phyloP scores from a whole-genome alignment of 1,140 invertebrate genomes.

The Belonocnema kinseyi region DNA sequence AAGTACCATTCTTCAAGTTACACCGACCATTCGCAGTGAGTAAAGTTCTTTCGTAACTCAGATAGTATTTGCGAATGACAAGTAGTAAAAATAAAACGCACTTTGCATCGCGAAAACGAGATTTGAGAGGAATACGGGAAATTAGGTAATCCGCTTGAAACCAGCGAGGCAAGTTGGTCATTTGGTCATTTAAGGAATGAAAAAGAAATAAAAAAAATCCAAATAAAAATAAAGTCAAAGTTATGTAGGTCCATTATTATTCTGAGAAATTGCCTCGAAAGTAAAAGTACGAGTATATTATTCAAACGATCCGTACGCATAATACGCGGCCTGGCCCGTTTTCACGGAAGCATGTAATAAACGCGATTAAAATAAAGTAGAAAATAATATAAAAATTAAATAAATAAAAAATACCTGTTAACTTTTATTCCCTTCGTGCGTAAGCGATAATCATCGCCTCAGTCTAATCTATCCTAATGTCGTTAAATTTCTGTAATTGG shows the following conservation, averaged over 20 bases:
- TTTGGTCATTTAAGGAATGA: neutral
- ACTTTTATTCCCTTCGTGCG: slow-evolving; percentile 50
- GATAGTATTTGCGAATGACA: slow-evolving; percentile 31
- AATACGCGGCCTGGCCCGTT: slow-evolving; percentile 32
- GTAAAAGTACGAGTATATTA: slow-evolving; percentile 4
- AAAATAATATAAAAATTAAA: too few species aligned
- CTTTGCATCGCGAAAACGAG: slow-evolving; percentile 1
- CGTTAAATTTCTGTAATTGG: slow-evolving; percentile 53
- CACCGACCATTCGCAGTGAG: slow-evolving; percentile 72
- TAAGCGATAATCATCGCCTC: slow-evolving; percentile 57
- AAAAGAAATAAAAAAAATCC: neutral
- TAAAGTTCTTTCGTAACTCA: slow-evolving; percentile 48
- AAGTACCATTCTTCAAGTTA: slow-evolving; percentile 76
- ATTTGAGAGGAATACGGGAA: slow-evolving; percentile 16
- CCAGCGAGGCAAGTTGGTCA: neutral
- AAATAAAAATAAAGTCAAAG: neutral
- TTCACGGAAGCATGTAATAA: slow-evolving; percentile 49
- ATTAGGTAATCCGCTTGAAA: neutral
- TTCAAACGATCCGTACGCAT: neutral
- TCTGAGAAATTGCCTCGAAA: slow-evolving; percentile 5
- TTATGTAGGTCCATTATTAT: neutral
- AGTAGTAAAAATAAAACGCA: slow-evolving; percentile 30
- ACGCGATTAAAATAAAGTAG: slow-evolving; percentile 34
- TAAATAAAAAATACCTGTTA: slow-evolving; percentile 15
- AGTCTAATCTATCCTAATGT: slow-evolving; percentile 56